Evolutionary conservation across 2,888 invertebrate species (phyloP).

Genomic region (Adela reaumurella): DNA sequence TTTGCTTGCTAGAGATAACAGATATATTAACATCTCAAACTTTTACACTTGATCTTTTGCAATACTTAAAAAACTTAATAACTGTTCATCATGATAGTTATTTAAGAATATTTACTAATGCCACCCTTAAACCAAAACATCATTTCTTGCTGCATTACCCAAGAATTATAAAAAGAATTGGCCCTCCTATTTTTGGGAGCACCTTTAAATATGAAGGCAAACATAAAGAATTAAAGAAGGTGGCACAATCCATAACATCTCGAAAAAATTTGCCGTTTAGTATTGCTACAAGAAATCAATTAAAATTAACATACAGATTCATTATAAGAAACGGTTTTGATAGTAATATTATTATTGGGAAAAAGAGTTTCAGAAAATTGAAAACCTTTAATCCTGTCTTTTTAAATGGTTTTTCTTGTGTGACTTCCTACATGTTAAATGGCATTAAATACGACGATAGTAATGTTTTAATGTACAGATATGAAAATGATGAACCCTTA

Average conservation of each 20-base stretch:
- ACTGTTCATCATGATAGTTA: slow-evolving; percentile 5
- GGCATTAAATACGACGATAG: neutral
- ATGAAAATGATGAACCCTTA: neutral
- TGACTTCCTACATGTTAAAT: neutral
- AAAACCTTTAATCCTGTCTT: neutral
- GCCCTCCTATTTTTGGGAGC: slow-evolving; percentile 8
- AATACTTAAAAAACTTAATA: slow-evolving; percentile 6
- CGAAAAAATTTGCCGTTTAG: slow-evolving; percentile 9
- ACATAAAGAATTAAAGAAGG: slow-evolving; percentile 11
- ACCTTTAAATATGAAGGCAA: slow-evolving; percentile 14
- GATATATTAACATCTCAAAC: slow-evolving; percentile 10
- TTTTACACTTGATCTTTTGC: slow-evolving; percentile 6
- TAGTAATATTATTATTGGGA: neutral
- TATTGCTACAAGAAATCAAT: slow-evolving; percentile 1
- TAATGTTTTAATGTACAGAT: neutral
- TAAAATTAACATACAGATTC: neutral
- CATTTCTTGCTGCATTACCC: slow-evolving; percentile 12
- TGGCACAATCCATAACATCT: slow-evolving; percentile 7
- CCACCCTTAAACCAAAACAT: slow-evolving; percentile 8
- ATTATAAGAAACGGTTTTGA: neutral
- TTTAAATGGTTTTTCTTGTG: neutral
- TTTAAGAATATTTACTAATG: slow-evolving; percentile 7
- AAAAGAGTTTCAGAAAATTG: neutral
- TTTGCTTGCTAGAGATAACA: slow-evolving; percentile 13
- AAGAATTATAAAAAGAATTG: slow-evolving; percentile 10